Percentiles rank a stretch among this genome's conserved stretches.
phyloP scores from a whole-genome alignment of 2,113 vertebrate genomes.

The Podarcis raffonei region DNA sequence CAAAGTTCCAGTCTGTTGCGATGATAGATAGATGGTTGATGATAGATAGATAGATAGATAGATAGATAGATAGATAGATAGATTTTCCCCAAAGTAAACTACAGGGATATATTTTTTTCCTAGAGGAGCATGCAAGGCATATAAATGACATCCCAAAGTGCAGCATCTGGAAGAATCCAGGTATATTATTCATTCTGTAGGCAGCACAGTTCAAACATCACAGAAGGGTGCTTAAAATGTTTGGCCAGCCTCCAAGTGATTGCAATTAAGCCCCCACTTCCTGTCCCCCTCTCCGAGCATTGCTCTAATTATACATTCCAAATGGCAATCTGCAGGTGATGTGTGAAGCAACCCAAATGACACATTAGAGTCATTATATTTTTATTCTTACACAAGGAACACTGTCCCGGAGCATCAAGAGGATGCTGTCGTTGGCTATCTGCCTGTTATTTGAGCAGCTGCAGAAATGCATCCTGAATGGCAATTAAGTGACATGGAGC shows the following conservation, averaged over 20 bases:
- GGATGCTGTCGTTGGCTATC: constrained; percentile 30
- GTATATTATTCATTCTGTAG: background rate
- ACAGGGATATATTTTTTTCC: background rate
- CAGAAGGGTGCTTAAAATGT: background rate
- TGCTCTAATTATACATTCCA: background rate
- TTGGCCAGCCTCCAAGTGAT: constrained; percentile 11
- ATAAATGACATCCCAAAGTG: background rate
- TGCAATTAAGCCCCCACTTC: background rate
- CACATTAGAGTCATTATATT: background rate
- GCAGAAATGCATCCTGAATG: constrained; percentile 24
- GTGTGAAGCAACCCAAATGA: constrained; percentile 1
- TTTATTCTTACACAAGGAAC: background rate
- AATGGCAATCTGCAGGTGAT: constrained; percentile 13
- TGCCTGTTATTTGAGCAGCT: background rate
- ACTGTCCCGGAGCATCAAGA: background rate
- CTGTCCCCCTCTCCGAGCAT: background rate
- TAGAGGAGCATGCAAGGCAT: background rate
- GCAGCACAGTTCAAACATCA: background rate
- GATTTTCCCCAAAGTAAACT: background rate
- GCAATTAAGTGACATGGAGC: constrained; percentile 21
- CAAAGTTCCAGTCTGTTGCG: background rate
- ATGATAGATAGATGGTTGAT: background rate
- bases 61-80: background rate
- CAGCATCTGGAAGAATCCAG: constrained; percentile 27
- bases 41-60: background rate